Conservation (phyloP, 2,888 invertebrate species). For the Neoascia interrupta region DNA sequence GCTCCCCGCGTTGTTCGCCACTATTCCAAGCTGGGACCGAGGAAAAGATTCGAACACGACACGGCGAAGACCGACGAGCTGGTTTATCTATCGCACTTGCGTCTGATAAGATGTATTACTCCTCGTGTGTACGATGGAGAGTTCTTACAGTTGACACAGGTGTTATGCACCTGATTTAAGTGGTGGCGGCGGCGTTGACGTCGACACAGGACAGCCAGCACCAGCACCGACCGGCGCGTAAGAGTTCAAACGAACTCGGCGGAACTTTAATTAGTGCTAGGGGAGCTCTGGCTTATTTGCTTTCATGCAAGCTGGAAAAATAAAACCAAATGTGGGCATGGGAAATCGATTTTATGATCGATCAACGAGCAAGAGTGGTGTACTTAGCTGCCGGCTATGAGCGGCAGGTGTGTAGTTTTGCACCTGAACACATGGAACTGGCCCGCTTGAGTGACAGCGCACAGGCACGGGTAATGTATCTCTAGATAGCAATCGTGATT, state of each 20-base stretch:
- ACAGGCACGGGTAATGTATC: slow-evolving; percentile 1
- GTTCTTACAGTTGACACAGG: slow-evolving; percentile 75
- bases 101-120: slow-evolving; percentile 48
- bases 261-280: slow-evolving; percentile 62
- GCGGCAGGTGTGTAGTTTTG: slow-evolving; percentile 59
- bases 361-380: slow-evolving; percentile 54
- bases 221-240: slow-evolving; percentile 14
- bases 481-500: slow-evolving; percentile 34
- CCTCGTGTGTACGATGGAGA: too few relatives aligned
- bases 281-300: slow-evolving; percentile 53
- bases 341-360: slow-evolving; percentile 67
- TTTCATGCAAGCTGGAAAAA: slow-evolving; percentile 32
- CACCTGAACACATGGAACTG: slow-evolving; percentile 61
- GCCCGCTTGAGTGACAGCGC: slow-evolving; percentile 45
- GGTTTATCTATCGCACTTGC: slow-evolving; percentile 49
- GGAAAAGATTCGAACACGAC: slow-evolving; percentile 22
- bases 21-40: too few relatives aligned
- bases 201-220: neutral
- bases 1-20: neutral
- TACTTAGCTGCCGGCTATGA: slow-evolving; percentile 9
- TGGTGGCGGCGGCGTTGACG: neutral
- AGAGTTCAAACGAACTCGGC: slow-evolving; percentile 53
- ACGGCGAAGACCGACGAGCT: slow-evolving; percentile 9
- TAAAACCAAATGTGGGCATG: slow-evolving; percentile 55
- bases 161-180: slow-evolving; percentile 76